A percentile compares a stretch with the other conserved stretches of the same genome.
Conservation (phyloP, 2,113 vertebrate genomes). For the Gobius niger region DNA sequence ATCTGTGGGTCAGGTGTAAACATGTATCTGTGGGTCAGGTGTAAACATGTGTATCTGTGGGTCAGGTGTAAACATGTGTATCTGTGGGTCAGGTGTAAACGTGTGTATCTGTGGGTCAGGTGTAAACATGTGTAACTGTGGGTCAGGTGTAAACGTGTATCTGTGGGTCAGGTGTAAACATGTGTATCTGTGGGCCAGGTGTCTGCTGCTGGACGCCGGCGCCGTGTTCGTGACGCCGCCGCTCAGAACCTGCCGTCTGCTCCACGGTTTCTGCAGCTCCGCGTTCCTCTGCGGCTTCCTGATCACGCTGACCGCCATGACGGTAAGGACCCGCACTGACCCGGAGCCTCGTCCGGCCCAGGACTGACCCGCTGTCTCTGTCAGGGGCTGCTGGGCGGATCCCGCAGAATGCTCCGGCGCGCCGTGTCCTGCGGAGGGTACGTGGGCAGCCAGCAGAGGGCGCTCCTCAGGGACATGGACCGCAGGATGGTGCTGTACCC, state of each 20-base stretch:
- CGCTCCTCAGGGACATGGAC: slow-evolving; percentile 79
- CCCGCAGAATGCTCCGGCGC: slow-evolving; percentile 79
- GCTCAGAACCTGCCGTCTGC: slow-evolving; percentile 59
- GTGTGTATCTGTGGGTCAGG: too few relatives aligned
- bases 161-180: too few relatives aligned
- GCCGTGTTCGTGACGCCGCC: slow-evolving; percentile 41
- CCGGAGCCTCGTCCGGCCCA: not conserved
- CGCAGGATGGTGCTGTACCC: slow-evolving; percentile 83
- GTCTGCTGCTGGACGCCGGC: slow-evolving; percentile 82
- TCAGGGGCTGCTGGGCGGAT: slow-evolving; percentile 80
- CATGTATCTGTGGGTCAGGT: too few relatives aligned
- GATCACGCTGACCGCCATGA: slow-evolving; percentile 79
- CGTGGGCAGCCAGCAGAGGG: slow-evolving; percentile 84
- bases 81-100: too few relatives aligned
- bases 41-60: too few relatives aligned
- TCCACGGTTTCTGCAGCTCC: slow-evolving; percentile 75
- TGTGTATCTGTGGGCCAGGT: slow-evolving; percentile 64
- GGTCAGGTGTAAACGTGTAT: too few relatives aligned
- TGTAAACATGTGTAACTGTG: too few relatives aligned
- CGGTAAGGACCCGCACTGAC: slow-evolving; percentile 60
- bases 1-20: too few relatives aligned
- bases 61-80: too few relatives aligned
- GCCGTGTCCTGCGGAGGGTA: slow-evolving; percentile 80
- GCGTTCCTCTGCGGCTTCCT: slow-evolving; percentile 83
- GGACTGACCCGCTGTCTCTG: not conserved